A percentile compares a stretch with the other conserved stretches of the same genome.
phyloP scores from a whole-genome alignment of 2,888 invertebrate genomes.

The Altica lythri region DNA sequence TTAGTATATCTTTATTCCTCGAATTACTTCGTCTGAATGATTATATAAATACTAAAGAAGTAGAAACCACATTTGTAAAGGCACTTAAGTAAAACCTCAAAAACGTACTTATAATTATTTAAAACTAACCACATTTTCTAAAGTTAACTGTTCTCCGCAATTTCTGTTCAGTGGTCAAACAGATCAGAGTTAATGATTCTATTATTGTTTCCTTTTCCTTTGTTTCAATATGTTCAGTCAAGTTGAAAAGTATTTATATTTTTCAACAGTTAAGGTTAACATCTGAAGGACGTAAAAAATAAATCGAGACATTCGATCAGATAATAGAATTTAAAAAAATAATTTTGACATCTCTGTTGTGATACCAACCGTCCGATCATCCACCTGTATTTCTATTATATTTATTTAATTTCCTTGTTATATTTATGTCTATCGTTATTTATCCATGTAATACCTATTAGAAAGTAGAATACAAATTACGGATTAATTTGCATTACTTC shows the following conservation, averaged over 20 bases:
- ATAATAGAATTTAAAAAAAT: neutral
- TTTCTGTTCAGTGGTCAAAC: too few species aligned
- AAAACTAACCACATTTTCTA: too few species aligned
- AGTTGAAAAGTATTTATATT: neutral
- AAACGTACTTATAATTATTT: too few species aligned
- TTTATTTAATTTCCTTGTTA: constrained; percentile 12
- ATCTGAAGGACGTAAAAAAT: neutral
- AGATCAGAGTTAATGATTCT: too few species aligned
- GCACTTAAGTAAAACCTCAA: too few species aligned
- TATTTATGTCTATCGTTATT: constrained; percentile 11
- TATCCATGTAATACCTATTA: constrained; percentile 18
- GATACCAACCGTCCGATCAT: too few species aligned
- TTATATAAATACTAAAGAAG: too few species aligned
- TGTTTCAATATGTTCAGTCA: neutral
- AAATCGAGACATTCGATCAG: neutral
- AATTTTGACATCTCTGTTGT: constrained; percentile 1
- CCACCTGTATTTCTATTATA: constrained; percentile 4
- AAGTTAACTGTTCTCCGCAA: too few species aligned
- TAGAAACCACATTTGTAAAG: too few species aligned
- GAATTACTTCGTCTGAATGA: too few species aligned
- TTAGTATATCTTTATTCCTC: too few species aligned
- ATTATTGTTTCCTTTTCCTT: neutral
- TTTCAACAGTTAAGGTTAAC: neutral
- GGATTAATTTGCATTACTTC: constrained; percentile 23
- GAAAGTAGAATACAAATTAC: constrained; percentile 25